Evolutionary conservation across 2,888 invertebrate genomes (phyloP), one percentile per base, ranked within the genome.

Genomic region (Oscheius sp.): DNA sequence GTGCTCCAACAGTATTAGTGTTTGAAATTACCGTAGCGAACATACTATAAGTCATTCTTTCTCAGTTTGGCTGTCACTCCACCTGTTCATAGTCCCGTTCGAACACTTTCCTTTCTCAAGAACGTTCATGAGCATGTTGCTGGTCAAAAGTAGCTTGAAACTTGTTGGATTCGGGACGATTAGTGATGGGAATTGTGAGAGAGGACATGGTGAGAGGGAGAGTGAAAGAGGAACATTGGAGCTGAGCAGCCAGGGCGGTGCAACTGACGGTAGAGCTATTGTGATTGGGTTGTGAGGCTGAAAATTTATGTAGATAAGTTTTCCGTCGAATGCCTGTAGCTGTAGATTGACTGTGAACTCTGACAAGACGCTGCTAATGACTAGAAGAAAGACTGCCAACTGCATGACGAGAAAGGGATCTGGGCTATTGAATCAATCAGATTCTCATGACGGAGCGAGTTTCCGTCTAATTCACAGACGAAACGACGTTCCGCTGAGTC

Each of bases 211-310:
- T 9, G 68, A 53, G 33, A 68, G 35, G n/a, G 68, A 35, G 21
- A 68, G 21, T 11, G 68, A 37, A 9, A 68, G 35, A n/a, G 68
- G 68, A n/a, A 55, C 55, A 11, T 53, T 53, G 35, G 68, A 68
- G n/a, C 29, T 21, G n/a, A 68, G 68, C n/a, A 68, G 13, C 68
- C 68, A 68, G 10, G 68, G 68, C 33, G 68, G 55, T 51, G 68
- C 11, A 35, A 35, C 68, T 13, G 57, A 68, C 5, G 68, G 68
- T 2, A 68, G 57, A n/a, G 57, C 68, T n/a, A 55, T 35, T 35
- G 68, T 68, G 37, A 68, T 37, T 33, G 68, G 68, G 21, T 35
- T 37, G 10, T 55, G 53, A 10, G 55, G n/a, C 68, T 68, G 55
- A 68, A 37, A 21, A 11, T n/a, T 3, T 1, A 35, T 42, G 42